Base-by-base conservation (phyloP, 1,140 invertebrate species). In the Ganaspis sp. region DNA sequence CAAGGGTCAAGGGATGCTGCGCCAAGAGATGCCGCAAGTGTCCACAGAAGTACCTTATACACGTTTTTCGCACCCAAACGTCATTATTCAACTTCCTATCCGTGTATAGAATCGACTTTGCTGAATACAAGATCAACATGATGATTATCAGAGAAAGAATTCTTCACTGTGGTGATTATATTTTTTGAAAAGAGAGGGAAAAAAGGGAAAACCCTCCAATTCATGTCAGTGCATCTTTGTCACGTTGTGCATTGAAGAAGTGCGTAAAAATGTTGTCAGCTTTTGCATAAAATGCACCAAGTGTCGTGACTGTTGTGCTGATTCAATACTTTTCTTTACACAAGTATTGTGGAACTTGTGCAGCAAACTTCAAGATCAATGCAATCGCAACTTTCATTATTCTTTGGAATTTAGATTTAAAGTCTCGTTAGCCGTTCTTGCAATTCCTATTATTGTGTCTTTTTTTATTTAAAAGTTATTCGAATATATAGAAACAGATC, bases 1-100 rank as follows among this genome's bases (percentile, higher is more conserved):
- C 82, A 80, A 86, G 87, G 87, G 85, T 87, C 86, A 87, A 88
- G 86, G 84, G 81, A 83, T 80, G 80, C 70, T 78, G 81, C 83
- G 84, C 80, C 85, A 84, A 87, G 83, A 77, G 74, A 74, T 78
- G 73, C 77, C 73, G 79, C 76, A 79, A 80, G 81, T 86, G 87
- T 88, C 85, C 86, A 78, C 83, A 71, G 76, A 74, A 85, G 83
- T 86, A 78, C 79, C 82, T 83, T 87, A n/a, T n/a, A 83, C 81
- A 78, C 77, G 21, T 75, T 37, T 77, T 83, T 79, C 79, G 79
- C 75, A 64, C 73, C 76, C 73, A 78, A 70, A 78, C 80, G 75
- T 77, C 75, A 75, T 74, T 42, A 81, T 79, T 81, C 79, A 58
- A 45, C 69, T 70, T 74, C 74, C 73, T 73, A 70, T 8, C 40